Conservation (phyloP, 2,888 invertebrate species). For the Julus scandinavius region DNA sequence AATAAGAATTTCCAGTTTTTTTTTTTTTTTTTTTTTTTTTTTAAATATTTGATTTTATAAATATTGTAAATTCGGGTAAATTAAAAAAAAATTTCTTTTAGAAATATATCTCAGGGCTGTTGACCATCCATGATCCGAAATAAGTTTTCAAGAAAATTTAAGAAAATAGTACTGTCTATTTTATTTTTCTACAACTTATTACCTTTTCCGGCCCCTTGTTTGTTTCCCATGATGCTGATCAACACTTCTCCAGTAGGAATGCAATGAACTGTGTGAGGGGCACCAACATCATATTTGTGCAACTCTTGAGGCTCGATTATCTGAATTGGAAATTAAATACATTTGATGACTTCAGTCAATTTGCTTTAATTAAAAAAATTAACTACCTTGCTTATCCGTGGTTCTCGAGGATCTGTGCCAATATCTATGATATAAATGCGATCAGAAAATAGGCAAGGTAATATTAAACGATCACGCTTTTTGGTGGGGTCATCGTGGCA, state of each 20-base stretch:
- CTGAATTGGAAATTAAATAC: background rate
- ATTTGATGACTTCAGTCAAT: background rate
- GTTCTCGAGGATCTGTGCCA: conserved; percentile 77
- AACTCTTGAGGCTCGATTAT: conserved; percentile 66
- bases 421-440: conserved; percentile 87
- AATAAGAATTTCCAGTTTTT: no score
- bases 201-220: conserved; percentile 83
- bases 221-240: conserved; percentile 94
- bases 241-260: conserved; percentile 91
- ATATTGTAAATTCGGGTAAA: no score
- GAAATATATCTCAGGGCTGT: no score
- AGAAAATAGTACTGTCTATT: no score
- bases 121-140: no score
- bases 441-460: conserved; percentile 84
- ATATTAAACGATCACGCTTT: conserved; percentile 80
- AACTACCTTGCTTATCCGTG: conserved; percentile 78
- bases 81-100: no score
- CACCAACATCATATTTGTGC: conserved; percentile 79
- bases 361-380: background rate
- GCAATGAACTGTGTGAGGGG: conserved; percentile 95
- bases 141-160: no score
- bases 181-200: background rate
- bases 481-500: conserved; percentile 74
- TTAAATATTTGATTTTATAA: no score
- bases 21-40: no score